Evolutionary conservation across 92 coral and sea anemone species (phyloP), one percentile per base, ranked within the genome.

Genomic region (Hydrozoanthus gracilis): DNA sequence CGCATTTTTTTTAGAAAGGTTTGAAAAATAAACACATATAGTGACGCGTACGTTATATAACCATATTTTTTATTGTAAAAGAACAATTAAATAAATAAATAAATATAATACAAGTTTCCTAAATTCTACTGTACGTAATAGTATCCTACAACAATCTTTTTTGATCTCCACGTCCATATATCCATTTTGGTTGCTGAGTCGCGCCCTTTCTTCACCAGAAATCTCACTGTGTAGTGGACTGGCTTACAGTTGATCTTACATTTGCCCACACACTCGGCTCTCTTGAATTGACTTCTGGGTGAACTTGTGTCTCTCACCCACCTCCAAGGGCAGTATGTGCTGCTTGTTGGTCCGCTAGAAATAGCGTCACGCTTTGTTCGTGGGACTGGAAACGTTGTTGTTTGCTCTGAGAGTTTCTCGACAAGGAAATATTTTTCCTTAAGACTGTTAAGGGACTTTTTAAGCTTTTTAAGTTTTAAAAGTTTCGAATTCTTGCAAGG

Each of bases 321-420:
- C 50, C 76, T 71, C 76, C 76, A 71, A 11, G 76, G 76, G 76
- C 76, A 71, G 46, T 39, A 44, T 39, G 48, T 71, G 76, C 76
- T 71, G 13, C 44, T 13, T 44, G 76, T 44, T 14, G 66, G 11
- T 35, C 44, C 14, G 4, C 51, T 15, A 6, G 75, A 70, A 70
- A 4, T 71, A 50, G n/a, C 76, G n/a, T 71, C n/a, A 71, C 76
- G 76, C n/a, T 71, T 71, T 17, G 16, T 35, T 9, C 76, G 76
- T 7, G 51, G 76, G 4, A 44, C 3, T 7, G n/a, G 5, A 9
- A 6, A 3, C 6, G 4, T 3, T 35, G 3, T 71, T 44, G 27
- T 12, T 71, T 27, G 39, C 39, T 51, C 7, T 8, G 76, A 4
- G 4, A 8, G 76, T 44, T 71, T 71, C 76, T 71, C 76, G 7